Base-by-base conservation (phyloP, 2,113 vertebrate genomes). In the Bagarius yarrelli region DNA sequence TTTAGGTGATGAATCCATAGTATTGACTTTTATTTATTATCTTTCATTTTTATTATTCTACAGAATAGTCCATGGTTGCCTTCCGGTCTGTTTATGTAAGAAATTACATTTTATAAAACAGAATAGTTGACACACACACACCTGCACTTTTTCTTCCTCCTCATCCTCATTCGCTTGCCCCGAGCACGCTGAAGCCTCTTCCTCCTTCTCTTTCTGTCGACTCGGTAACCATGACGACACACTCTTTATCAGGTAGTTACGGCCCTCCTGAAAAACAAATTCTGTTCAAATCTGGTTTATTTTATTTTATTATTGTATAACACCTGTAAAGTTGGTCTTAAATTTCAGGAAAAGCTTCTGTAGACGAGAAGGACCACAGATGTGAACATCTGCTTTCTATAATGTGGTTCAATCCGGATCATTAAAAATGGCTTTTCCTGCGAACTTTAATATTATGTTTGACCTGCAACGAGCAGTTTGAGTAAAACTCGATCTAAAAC, bases 191-290 rank as follows among this genome's bases (percentile, higher is more conserved):
- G 74, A 63, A 21, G 76, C 80, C 3, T 83, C 88, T 53, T 84
- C 83, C n/a, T 75, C 81, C 70, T 87, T 88, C n/a, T 75, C 81
- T 67, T 88, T 88, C 81, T 93, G 91, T 21, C 90, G 84, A 25
- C 81, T 86, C 25, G 94, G 94, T 5, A 94, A 83, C 94, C 93
- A 95, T 78, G 79, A 78, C 63, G 76, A 88, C 59, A 94, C 87
- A 40, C 94, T 93, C 85, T 91, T 94, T 85, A 94, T 88, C 78
- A 95, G 88, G 89, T 91, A 93, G 64, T 91, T 91, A 82, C 85
- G 93, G 25, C 91, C 93, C 85, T 95, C 93, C 93, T 95, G 78
- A 47, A 76, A 36, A 70, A 60, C 50, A 0, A 53, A 6, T 19
- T 2, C 1, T 21, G 50, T 23, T 73, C 21, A 30, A 11, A 55